Evolutionary conservation across 1,140 invertebrate genomes (phyloP).

Genomic region (Lycorma delicatula): DNA sequence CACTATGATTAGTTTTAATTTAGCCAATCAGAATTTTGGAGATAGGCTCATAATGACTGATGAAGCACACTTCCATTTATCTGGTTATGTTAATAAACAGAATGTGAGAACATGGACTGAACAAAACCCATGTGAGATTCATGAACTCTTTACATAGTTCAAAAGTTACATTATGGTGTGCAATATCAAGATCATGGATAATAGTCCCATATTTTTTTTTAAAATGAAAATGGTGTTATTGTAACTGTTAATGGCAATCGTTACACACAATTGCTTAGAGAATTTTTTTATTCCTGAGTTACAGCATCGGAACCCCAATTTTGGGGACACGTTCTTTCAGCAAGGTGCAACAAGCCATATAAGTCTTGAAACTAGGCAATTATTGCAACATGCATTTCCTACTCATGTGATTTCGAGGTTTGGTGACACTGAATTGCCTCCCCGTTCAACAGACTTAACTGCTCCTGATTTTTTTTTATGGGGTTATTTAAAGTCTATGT

Average conservation of each 20-base stretch:
- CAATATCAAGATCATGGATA: constrained; percentile 9
- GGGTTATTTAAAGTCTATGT: too few species aligned
- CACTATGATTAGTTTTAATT: too few species aligned
- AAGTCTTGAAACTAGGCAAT: too few species aligned
- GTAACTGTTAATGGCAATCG: constrained; percentile 8
- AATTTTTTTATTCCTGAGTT: constrained; percentile 14
- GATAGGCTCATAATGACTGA: too few species aligned
- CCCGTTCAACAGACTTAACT: too few species aligned
- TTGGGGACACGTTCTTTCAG: background rate
- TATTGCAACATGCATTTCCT: too few species aligned
- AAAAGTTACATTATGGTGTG: constrained; percentile 18
- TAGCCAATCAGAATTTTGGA: too few species aligned
- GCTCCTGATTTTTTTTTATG: too few species aligned
- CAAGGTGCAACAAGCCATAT: background rate
- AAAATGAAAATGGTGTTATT: constrained; percentile 14
- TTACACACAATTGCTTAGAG: constrained; percentile 13
- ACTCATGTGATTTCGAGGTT: too few species aligned
- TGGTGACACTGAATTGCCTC: too few species aligned
- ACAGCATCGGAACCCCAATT: background rate
- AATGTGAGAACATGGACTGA: constrained; percentile 17
- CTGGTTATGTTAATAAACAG: constrained; percentile 18
- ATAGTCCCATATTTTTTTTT: constrained; percentile 16
- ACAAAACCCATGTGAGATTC: constrained; percentile 8
- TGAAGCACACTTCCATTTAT: constrained; percentile 11
- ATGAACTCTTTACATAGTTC: constrained; percentile 14